Evolutionary conservation across 2,113 vertebrate genomes (phyloP), one percentile per base, ranked within the genome.

Genomic region (Telmatochromis sp.): DNA sequence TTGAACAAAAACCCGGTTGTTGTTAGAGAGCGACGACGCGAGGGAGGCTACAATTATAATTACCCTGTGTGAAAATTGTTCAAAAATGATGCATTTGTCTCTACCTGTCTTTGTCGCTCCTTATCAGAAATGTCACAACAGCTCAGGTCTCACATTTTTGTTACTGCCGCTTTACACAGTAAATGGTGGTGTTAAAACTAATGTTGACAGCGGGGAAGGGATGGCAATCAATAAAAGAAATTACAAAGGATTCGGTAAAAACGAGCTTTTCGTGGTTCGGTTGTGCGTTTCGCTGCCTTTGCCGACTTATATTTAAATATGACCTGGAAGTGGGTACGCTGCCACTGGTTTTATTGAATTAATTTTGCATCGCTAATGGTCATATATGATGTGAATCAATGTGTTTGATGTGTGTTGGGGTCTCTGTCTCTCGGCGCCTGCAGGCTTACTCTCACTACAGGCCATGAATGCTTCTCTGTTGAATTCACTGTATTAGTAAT

Each of bases 401-500:
- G 89, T 85, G 89, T 83, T 65, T 84, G 79, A 86, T 60, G 58
- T 87, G 84, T 84, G 80, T 88, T 88, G 78, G 54, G 9, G 7
- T 65, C 37, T 81, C 63, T 53, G 60, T 68, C 37, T 87, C 31
- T 89, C 7, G 81, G 13, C 58, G 75, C 80, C 87, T 85, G 58
- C 57, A 17, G 49, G 68, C 55, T 28, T 87, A 81, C 86, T 89
- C 86, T 86, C 63, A 53, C 91, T 86, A 68, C 80, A 47, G 51
- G 83, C 91, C 26, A 89, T 89, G 92, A 95, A 93, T 91, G 88
- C 91, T 89, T 57, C 89, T 90, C 89, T 94, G 92, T 94, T 93
- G 86, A 70, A 58, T 89, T 89, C 84, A 86, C 88, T 93, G 94
- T 89, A 94, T 93, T 93, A 90, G 93, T 94, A 95, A 95, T 95